Percentiles rank a stretch among this genome's conserved stretches.
phyloP scores from a whole-genome alignment of 2,888 invertebrate species.

The Eutolmus rufibarbis region DNA sequence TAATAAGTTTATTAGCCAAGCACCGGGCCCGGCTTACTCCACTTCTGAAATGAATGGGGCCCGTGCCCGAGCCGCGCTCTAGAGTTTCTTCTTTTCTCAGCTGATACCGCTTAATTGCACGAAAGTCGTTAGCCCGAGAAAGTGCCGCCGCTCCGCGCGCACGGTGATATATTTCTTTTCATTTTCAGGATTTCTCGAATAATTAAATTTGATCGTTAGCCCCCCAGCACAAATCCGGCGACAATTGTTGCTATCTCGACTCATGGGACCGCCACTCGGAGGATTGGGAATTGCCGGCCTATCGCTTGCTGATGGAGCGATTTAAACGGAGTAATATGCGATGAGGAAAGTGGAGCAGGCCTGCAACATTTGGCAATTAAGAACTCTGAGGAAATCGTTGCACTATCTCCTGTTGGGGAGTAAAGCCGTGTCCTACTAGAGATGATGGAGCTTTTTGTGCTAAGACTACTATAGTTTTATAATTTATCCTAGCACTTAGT shows the following conservation, averaged over 20 bases:
- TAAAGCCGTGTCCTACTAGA: not conserved
- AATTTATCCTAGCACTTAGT: not conserved
- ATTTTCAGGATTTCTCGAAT: not conserved
- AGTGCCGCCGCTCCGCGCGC: not conserved
- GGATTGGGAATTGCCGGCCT: not conserved
- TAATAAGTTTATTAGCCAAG: conserved; percentile 28
- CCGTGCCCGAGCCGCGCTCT: not conserved
- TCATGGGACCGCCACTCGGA: not conserved
- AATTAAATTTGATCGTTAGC: not conserved
- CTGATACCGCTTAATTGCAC: conserved; percentile 20
- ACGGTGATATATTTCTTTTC: not conserved
- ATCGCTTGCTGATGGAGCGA: not conserved
- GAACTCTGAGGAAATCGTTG: not conserved
- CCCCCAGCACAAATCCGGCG: not conserved
- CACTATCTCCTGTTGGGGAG: not conserved
- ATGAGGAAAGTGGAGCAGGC: not conserved
- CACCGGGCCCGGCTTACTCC: conserved; percentile 1
- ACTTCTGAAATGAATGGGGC: conserved; percentile 15
- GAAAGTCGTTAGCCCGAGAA: conserved; percentile 5
- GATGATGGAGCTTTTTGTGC: not conserved
- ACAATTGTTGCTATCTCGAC: not conserved
- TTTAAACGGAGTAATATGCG: not conserved
- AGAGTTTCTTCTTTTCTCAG: not conserved
- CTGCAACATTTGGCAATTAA: not conserved
- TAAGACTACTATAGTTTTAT: not conserved